Conservation (phyloP, 2,113 vertebrate species). For the Turdus rufiventris region DNA sequence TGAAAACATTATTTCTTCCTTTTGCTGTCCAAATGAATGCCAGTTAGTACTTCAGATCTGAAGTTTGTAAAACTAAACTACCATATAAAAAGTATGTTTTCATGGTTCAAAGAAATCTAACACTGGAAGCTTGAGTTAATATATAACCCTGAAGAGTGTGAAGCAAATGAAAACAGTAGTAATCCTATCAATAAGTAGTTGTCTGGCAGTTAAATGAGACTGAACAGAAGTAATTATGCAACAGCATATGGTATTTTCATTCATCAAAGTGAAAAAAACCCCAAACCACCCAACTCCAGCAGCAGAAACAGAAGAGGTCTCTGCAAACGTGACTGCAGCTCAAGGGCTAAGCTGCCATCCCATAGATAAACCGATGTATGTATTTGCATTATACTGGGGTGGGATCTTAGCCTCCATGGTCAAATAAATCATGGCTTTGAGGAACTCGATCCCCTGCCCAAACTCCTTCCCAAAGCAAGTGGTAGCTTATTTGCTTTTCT, state of each 20-base stretch:
- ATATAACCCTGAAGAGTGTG: background rate
- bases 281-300: background rate
- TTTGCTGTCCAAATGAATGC: background rate
- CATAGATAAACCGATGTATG: background rate
- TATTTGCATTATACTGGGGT: background rate
- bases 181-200: background rate
- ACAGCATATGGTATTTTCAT: background rate
- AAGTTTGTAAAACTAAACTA: background rate
- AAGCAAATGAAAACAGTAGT: background rate
- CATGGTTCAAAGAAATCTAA: background rate
- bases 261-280: background rate
- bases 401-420: background rate
- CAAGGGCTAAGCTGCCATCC: background rate
- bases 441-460: background rate
- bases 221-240: background rate
- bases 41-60: background rate
- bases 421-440: background rate
- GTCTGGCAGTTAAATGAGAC: background rate
- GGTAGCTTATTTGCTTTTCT: background rate
- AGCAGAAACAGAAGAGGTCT: background rate
- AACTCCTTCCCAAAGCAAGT: background rate
- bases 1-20: background rate
- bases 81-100: background rate
- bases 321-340: background rate
- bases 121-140: background rate